phyloP scores from a whole-genome alignment of 1,140 invertebrate species.

The Acarapis woodi region DNA sequence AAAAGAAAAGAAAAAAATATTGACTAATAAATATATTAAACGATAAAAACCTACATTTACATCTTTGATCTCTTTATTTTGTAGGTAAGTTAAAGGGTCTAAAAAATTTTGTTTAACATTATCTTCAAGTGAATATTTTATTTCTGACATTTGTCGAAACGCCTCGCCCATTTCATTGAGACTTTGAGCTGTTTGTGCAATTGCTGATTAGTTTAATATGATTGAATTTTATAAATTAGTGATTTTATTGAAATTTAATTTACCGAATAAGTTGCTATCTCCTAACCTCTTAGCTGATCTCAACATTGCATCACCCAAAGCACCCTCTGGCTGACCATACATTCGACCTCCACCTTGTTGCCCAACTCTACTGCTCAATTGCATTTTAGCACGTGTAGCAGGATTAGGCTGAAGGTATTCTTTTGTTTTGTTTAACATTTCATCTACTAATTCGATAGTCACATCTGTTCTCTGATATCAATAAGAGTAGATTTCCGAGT shows the following conservation, averaged over 20 bases:
- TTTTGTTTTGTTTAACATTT: conserved; percentile 81
- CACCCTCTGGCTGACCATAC: conserved; percentile 92
- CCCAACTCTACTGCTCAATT: conserved; percentile 27
- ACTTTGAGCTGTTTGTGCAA: conserved; percentile 19
- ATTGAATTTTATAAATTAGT: not conserved
- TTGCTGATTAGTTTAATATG: not conserved
- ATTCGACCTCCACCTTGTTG: conserved; percentile 30
- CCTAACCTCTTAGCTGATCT: conserved; percentile 82
- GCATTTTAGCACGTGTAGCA: conserved; percentile 16
- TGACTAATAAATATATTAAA: not conserved
- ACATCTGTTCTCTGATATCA: conserved; percentile 68
- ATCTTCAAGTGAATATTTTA: conserved; percentile 95
- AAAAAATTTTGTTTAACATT: conserved; percentile 98
- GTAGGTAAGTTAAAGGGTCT: conserved; percentile 82
- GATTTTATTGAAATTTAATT: conserved; percentile 3
- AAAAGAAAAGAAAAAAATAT: no score
- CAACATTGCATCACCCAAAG: conserved; percentile 83
- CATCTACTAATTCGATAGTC: conserved; percentile 75
- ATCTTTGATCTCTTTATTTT: conserved; percentile 95
- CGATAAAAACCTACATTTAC: conserved; percentile 73
- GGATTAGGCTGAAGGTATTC: conserved; percentile 98
- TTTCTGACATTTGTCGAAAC: conserved; percentile 88
- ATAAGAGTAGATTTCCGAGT: conserved; percentile 8
- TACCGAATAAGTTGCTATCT: conserved; percentile 66
- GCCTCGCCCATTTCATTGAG: conserved; percentile 81